Conservation (phyloP, 2,888 invertebrate genomes). For the Gryllus longicercus region DNA sequence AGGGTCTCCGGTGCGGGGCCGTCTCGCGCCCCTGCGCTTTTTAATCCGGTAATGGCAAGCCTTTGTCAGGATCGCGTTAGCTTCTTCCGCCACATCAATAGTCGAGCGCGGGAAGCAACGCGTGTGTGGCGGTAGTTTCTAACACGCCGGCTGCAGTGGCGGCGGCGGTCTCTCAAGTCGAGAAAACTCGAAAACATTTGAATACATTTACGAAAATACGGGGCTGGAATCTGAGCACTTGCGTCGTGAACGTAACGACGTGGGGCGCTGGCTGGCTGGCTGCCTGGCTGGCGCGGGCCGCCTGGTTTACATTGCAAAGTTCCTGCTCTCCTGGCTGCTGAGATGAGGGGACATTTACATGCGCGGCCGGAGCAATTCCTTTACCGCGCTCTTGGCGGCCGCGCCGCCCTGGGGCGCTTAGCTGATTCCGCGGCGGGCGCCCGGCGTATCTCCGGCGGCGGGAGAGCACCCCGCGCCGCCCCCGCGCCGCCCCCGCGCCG, state of each 20-base stretch:
- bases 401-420: background rate
- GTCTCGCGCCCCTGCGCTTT: constrained; percentile 3
- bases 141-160: background rate
- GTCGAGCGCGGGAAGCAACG: background rate
- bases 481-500: no score
- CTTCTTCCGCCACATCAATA: constrained; percentile 28
- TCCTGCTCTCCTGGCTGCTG: background rate
- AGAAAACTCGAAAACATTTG: background rate
- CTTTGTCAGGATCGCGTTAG: constrained; percentile 30
- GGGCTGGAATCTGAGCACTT: background rate
- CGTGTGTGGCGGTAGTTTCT: background rate
- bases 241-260: background rate
- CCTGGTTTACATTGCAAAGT: background rate
- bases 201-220: constrained; percentile 7
- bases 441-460: background rate
- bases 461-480: background rate
- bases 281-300: background rate
- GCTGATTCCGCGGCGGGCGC: background rate
- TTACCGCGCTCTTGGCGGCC: background rate
- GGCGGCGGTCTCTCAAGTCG: background rate
- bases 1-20: background rate
- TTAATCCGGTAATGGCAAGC: constrained; percentile 31
- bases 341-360: constrained; percentile 22
- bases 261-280: no score
- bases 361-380: background rate